Evolutionary conservation across 2,888 invertebrate species (phyloP).

Genomic region (Silvanus unidentatus): DNA sequence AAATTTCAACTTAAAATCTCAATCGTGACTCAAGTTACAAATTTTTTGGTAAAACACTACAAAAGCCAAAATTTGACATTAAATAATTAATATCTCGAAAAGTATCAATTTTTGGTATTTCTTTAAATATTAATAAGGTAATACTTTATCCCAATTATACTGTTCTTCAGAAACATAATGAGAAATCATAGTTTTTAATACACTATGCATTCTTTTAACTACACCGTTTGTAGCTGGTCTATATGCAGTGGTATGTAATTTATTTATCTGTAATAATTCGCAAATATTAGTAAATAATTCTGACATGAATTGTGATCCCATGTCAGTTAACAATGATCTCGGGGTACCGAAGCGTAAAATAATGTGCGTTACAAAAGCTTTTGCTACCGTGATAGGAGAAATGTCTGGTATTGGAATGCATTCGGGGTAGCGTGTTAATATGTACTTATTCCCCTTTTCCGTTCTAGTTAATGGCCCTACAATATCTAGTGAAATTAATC

Average conservation of each 20-base stretch:
- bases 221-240: conserved; percentile 31
- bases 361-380: conserved; percentile 14
- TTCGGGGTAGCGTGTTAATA: conserved; percentile 20
- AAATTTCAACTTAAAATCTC: too few species aligned
- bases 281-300: conserved; percentile 25
- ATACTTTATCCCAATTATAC: conserved; percentile 28
- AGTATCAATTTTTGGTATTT: too few species aligned
- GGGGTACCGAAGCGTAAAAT: conserved; percentile 20
- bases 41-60: too few species aligned
- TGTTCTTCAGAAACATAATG: conserved; percentile 25
- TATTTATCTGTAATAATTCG: conserved; percentile 21
- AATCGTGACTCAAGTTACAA: too few species aligned
- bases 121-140: too few species aligned
- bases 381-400: conserved; percentile 15
- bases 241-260: conserved; percentile 27
- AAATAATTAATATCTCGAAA: too few species aligned
- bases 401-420: conserved; percentile 17
- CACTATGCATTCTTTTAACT: conserved; percentile 30
- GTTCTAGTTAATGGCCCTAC: conserved; percentile 22
- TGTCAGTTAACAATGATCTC: conserved; percentile 27
- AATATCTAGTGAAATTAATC: conserved; percentile 19
- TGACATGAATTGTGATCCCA: conserved; percentile 27
- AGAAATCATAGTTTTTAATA: conserved; percentile 26
- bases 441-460: conserved; percentile 16
- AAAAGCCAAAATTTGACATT: too few species aligned